phyloP scores from a whole-genome alignment of 2,113 vertebrate species.

The Acanthochromis polyacanthus region DNA sequence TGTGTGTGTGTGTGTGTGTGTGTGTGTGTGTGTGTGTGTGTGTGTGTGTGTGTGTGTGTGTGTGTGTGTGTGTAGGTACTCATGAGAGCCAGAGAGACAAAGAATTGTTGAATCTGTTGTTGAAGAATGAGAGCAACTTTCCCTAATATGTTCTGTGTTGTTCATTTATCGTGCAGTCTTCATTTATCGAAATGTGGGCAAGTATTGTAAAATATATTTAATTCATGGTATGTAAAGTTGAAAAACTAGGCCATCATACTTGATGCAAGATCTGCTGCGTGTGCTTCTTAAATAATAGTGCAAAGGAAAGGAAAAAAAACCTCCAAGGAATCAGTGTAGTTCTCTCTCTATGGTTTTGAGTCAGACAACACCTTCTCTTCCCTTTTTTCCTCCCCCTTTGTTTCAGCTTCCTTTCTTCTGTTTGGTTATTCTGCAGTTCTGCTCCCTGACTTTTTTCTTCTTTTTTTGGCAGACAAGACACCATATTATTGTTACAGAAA shows the following conservation, averaged over 20 bases:
- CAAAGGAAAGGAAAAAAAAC: conserved; percentile 56
- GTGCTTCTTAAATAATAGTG: conserved; percentile 80
- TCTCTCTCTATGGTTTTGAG: conserved; percentile 79
- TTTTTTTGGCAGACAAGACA: conserved; percentile 38
- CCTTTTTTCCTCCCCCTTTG: conserved; percentile 38
- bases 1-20: conserved; percentile 12
- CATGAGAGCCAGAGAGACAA: conserved; percentile 55
- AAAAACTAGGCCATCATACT: conserved; percentile 82
- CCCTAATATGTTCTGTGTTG: conserved; percentile 72
- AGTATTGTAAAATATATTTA: conserved; percentile 79
- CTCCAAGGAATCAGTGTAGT: conserved; percentile 71
- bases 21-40: conserved; percentile 12
- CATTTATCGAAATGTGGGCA: conserved; percentile 63
- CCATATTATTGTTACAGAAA: conserved; percentile 53
- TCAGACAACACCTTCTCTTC: conserved; percentile 73
- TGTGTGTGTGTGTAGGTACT: conserved; percentile 2
- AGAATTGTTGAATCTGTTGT: conserved; percentile 53
- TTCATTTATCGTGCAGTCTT: conserved; percentile 62
- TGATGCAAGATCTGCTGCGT: conserved; percentile 72
- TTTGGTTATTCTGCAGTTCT: conserved; percentile 60
- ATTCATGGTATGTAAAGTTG: conserved; percentile 79
- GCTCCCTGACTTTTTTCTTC: conserved; percentile 18
- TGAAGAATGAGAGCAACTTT: conserved; percentile 63
- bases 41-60: conserved; percentile 11
- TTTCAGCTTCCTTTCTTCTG: conserved; percentile 50